phyloP scores from a whole-genome alignment of 2,113 vertebrate genomes.

The Vidua chalybeata region DNA sequence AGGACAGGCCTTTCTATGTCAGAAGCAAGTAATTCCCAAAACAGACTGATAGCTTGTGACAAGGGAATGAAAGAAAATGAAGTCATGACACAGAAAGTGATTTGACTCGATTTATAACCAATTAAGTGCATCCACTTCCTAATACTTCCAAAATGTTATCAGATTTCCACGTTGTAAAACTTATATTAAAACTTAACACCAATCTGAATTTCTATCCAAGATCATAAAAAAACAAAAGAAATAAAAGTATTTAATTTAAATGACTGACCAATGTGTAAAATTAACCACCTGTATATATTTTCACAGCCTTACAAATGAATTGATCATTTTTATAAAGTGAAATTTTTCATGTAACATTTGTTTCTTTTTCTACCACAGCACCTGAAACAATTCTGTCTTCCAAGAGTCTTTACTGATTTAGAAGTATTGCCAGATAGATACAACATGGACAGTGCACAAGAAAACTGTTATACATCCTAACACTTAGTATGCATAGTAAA shows the following conservation, averaged over 20 bases:
- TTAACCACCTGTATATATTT: not conserved
- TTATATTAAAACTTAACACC: not conserved
- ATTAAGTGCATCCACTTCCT: not conserved
- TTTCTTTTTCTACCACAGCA: not conserved
- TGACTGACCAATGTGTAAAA: not conserved
- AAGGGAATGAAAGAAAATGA: not conserved
- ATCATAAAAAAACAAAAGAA: not conserved
- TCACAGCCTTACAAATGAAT: not conserved
- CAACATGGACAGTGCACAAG: not conserved
- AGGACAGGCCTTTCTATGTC: not conserved
- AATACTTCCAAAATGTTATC: not conserved
- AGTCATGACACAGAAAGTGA: not conserved
- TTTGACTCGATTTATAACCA: not conserved
- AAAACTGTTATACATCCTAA: not conserved
- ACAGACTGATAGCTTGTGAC: not conserved
- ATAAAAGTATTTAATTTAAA: not conserved
- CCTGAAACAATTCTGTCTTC: not conserved
- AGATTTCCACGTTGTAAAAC: not conserved
- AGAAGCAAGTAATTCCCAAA: constrained; percentile 6
- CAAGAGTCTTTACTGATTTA: not conserved
- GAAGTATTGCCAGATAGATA: not conserved
- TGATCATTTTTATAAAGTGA: not conserved
- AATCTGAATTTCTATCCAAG: not conserved
- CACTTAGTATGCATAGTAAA: accelerated
- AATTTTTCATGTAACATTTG: not conserved